Evolutionary conservation across 1,140 invertebrate species (phyloP).

Genomic region (Microplitis mediator): DNA sequence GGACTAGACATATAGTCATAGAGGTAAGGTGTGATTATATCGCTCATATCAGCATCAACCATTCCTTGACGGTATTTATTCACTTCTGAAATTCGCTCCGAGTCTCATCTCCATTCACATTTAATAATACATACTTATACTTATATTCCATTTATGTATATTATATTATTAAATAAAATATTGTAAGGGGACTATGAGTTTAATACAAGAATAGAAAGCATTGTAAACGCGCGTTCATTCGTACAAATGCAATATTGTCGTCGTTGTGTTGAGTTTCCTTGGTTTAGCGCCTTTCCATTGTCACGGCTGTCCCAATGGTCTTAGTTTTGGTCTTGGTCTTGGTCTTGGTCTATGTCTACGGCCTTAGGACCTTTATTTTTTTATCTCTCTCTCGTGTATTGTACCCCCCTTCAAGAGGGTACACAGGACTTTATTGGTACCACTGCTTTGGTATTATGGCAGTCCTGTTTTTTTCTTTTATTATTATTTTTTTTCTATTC

Average conservation of each 20-base stretch:
- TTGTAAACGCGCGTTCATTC: constrained; percentile 53
- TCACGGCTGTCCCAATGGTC: neutral
- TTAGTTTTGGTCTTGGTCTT: too few relatives aligned
- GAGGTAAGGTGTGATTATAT: neutral
- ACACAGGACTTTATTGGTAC: too few relatives aligned
- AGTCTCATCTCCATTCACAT: neutral
- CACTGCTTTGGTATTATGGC: too few relatives aligned
- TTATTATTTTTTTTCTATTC: too few relatives aligned
- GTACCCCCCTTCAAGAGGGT: too few relatives aligned
- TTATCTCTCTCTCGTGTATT: constrained; percentile 26
- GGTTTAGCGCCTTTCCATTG: constrained; percentile 8
- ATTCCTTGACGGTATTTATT: neutral
- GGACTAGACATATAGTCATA: neutral
- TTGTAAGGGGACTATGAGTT: too few relatives aligned
- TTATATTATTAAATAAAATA: too few relatives aligned
- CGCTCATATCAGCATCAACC: neutral
- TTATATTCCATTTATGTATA: too few relatives aligned
- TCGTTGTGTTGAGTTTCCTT: constrained; percentile 6
- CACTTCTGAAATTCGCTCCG: constrained; percentile 31
- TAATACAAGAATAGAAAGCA: constrained; percentile 20
- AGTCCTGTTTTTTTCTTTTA: too few relatives aligned
- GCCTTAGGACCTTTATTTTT: constrained; percentile 28
- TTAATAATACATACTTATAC: too few relatives aligned
- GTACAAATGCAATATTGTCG: constrained; percentile 56
- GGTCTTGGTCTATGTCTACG: too few relatives aligned